Evolutionary conservation across 2,113 vertebrate genomes (phyloP).

Genomic region (Corythornis cristatus): DNA sequence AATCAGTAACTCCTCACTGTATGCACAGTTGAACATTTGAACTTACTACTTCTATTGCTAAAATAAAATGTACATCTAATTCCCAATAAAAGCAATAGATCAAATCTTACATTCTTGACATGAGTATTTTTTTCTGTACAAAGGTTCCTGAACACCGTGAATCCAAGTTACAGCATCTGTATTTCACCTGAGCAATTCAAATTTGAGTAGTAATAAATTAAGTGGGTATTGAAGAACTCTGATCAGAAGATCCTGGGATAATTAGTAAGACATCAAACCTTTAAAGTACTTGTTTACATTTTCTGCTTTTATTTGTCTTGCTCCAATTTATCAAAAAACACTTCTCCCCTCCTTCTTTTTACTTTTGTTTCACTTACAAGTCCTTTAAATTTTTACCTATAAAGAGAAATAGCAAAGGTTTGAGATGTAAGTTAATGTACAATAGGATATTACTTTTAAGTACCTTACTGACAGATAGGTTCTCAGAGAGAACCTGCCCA

Average conservation of each 20-base stretch:
- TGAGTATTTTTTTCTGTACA: neutral
- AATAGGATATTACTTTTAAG: neutral
- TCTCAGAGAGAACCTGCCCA: neutral
- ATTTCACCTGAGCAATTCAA: neutral
- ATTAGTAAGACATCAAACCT: constrained; percentile 10
- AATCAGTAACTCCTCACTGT: neutral
- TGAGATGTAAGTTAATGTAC: neutral
- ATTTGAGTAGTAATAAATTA: neutral
- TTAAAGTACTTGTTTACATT: neutral
- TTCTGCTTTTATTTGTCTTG: neutral
- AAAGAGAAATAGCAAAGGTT: neutral
- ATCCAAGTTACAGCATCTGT: neutral
- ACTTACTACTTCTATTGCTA: neutral
- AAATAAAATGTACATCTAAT: neutral
- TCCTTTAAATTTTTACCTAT: neutral
- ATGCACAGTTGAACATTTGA: neutral
- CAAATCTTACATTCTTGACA: neutral
- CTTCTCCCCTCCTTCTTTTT: neutral
- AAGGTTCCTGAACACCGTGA: neutral
- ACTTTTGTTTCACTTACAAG: neutral
- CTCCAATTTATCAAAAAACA: neutral
- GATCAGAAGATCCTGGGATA: neutral
- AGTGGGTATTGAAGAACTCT: neutral
- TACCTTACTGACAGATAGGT: neutral
- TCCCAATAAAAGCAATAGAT: neutral